phyloP scores from a whole-genome alignment of 2,113 vertebrate genomes.

The Gnathonemus longibarbis region DNA sequence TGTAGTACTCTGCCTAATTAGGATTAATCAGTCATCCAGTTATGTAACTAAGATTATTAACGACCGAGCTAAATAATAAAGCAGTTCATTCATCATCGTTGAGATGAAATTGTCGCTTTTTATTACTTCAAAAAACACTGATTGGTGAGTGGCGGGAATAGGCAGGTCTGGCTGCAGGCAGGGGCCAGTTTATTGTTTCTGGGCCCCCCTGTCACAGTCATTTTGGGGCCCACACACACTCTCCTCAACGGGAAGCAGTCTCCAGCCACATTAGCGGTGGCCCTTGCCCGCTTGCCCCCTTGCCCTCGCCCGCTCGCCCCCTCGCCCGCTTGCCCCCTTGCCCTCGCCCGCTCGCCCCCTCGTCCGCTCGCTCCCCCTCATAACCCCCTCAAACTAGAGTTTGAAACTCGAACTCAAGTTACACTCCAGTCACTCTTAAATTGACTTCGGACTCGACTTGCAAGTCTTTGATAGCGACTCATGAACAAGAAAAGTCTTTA shows the following conservation, averaged over 20 bases:
- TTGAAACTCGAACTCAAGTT: no score
- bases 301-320: no score
- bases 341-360: no score
- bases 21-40: background rate
- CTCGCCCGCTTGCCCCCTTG: no score
- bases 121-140: background rate
- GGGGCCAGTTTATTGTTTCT: background rate
- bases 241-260: background rate
- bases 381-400: no score
- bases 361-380: no score
- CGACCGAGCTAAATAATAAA: conserved; percentile 18
- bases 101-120: background rate
- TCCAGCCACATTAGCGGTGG: background rate
- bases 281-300: background rate
- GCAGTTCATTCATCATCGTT: background rate
- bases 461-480: no score
- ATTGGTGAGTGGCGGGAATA: background rate
- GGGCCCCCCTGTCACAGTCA: background rate
- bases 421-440: no score
- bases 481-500: no score
- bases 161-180: background rate
- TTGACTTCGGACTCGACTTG: no score
- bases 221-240: background rate
- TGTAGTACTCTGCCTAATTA: background rate
- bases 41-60: background rate